Evolutionary conservation across 2,888 invertebrate genomes (phyloP).

Genomic region (Harpalus rubripes): DNA sequence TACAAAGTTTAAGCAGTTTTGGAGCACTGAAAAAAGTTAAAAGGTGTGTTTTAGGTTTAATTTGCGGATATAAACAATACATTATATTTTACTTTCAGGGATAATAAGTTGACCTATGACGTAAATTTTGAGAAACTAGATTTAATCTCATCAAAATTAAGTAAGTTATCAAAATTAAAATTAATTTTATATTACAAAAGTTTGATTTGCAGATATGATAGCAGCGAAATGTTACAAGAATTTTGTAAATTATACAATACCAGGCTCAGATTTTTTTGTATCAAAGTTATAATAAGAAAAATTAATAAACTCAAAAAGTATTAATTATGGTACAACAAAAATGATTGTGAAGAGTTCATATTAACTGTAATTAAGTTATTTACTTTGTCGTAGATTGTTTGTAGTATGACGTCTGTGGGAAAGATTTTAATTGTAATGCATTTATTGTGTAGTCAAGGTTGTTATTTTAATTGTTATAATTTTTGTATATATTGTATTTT

Average conservation of each 20-base stretch:
- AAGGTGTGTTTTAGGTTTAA: slow-evolving; percentile 70
- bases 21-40: slow-evolving; percentile 75
- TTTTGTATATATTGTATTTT: slow-evolving; percentile 24
- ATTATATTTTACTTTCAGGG: slow-evolving; percentile 56
- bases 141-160: slow-evolving; percentile 71
- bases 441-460: slow-evolving; percentile 17
- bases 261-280: not conserved
- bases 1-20: slow-evolving; percentile 79
- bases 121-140: slow-evolving; percentile 69
- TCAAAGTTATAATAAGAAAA: slow-evolving; percentile 40
- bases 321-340: not conserved
- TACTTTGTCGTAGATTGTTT: not conserved
- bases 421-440: slow-evolving; percentile 14
- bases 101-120: slow-evolving; percentile 59
- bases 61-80: not conserved
- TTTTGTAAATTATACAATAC: not conserved
- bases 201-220: slow-evolving; percentile 18
- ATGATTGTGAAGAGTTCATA: no score
- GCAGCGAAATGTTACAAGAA: slow-evolving; percentile 33
- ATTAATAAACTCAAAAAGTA: not conserved
- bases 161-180: slow-evolving; percentile 70
- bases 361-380: slow-evolving; percentile 3
- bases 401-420: not conserved
- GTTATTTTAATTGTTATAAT: slow-evolving; percentile 26
- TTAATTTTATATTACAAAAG: not conserved